A percentile compares a stretch with the other conserved stretches of the same genome.
These are phyloP conservation scores for Synergus umbraculus DNA, from an alignment of 2,888 invertebrate species.

Conservation along the genomic window DNA sequence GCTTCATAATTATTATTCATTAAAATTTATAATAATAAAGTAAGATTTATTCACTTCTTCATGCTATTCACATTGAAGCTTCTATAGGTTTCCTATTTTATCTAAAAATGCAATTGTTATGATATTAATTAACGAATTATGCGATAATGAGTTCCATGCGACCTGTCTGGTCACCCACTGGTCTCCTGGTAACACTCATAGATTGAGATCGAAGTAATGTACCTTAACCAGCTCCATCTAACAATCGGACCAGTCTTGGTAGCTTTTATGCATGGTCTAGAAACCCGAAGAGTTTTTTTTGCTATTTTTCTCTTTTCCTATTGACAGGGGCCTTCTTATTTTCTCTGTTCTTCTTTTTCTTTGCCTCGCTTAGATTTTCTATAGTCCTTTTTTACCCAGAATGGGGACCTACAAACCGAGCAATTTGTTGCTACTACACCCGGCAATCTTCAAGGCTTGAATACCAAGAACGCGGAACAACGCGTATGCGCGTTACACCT, in stretches of 20 bases:
- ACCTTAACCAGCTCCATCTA: slow-evolving; percentile 51
- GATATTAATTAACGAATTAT: slow-evolving; percentile 43
- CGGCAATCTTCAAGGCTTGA: slow-evolving; percentile 60
- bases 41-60: too few species aligned
- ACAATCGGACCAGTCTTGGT: slow-evolving; percentile 45
- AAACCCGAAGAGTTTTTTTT: slow-evolving; percentile 45
- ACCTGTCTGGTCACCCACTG: slow-evolving; percentile 9
- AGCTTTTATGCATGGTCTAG: slow-evolving; percentile 45
- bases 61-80: too few species aligned
- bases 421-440: slow-evolving; percentile 67
- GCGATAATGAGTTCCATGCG: slow-evolving; percentile 15
- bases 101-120: slow-evolving; percentile 34
- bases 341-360: slow-evolving; percentile 45
- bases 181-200: slow-evolving; percentile 10
- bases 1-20: background rate
- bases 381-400: slow-evolving; percentile 52
- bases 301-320: slow-evolving; percentile 39
- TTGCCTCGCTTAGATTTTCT: slow-evolving; percentile 40
- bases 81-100: too few species aligned
- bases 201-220: slow-evolving; percentile 43
- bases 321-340: slow-evolving; percentile 48
- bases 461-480: slow-evolving; percentile 67
- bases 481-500: slow-evolving; percentile 54
- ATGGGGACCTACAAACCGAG: slow-evolving; percentile 64
- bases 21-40: too few species aligned